These are phyloP conservation scores for Petroica traversi DNA, from an alignment of 2,113 vertebrate species.

Conservation along the genomic window DNA sequence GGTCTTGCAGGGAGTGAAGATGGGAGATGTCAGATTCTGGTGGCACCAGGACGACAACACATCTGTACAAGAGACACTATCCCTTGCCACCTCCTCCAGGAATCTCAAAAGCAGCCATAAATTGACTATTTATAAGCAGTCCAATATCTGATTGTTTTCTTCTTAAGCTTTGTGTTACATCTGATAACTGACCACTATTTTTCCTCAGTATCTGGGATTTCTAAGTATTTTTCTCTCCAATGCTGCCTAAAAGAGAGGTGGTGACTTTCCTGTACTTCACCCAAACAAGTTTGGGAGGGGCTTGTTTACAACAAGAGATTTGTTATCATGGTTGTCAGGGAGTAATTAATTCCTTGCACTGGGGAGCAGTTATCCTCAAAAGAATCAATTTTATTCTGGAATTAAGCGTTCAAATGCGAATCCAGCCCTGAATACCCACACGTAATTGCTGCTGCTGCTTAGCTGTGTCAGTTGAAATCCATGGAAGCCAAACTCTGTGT, in stretches of 20 bases:
- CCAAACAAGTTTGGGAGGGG: not conserved
- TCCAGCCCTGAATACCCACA: not conserved
- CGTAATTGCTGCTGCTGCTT: not conserved
- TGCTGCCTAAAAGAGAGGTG: not conserved
- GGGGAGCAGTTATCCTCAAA: not conserved
- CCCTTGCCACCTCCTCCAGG: not conserved
- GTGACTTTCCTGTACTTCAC: not conserved
- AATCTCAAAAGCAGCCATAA: not conserved
- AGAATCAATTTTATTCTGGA: constrained; percentile 3
- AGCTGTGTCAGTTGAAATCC: not conserved
- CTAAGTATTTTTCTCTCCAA: not conserved
- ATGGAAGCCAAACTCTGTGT: not conserved
- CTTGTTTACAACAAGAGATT: constrained; percentile 2
- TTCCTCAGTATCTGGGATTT: not conserved
- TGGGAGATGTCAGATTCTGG: not conserved
- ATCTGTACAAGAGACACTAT: not conserved
- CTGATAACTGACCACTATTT: not conserved
- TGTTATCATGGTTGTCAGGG: not conserved
- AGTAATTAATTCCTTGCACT: not conserved
- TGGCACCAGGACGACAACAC: not conserved
- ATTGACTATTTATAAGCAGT: not conserved
- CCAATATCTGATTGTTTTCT: not conserved
- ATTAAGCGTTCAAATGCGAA: not conserved
- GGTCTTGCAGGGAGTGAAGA: not conserved
- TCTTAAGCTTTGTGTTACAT: not conserved